Base-by-base conservation (phyloP, 92 coral and sea anemone genomes). In the Chrysogorgia sp. region DNA sequence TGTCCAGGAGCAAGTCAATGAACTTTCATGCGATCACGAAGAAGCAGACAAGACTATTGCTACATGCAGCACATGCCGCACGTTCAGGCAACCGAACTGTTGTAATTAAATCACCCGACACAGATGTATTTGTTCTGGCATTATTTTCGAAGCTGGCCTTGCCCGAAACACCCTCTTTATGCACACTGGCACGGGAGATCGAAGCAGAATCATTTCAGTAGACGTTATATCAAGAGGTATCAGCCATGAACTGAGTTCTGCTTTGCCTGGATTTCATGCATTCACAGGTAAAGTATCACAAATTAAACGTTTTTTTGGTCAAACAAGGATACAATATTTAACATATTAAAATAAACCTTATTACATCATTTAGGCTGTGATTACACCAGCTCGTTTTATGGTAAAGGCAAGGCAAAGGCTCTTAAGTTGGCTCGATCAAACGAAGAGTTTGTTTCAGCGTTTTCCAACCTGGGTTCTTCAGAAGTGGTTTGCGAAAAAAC, bases 381-480 rank as follows among this genome's bases (percentile, higher is more conserved):
- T 40, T 78, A 66, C 61, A 67, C 72, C 31, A 78, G 83, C 63
- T 63, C 83, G 62, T 78, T 78, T 58, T 65, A 29, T 40, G 83
- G 83, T 40, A 63, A 78, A 41, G 76, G 72, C 21, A 78, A 78
- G 76, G 72, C 43, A 40, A 67, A 66, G 63, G 74, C 83, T 29
- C 83, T 78, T 34, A 78, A 78, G 76, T 45, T 70, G 34, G 61
- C 76, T 70, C 76, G 76, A n/a, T 9, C 76, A 70, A 70, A 70
- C n/a, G 76, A 70, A 70, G n/a, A 45, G 35, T 47, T 70, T 50
- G 20, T 70, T 22, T 9, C 24, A 23, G 61, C 76, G 26, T n/a
- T 45, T 70, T 70, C 76, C 34, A 9, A 70, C 40, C 34, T 70
- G 76, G 76, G 76, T 3, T 23, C 60, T 1, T 45, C 76, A 45